These are phyloP conservation scores for Colletes latitarsis DNA, from an alignment of 1,140 invertebrate genomes.

Conservation along the genomic window DNA sequence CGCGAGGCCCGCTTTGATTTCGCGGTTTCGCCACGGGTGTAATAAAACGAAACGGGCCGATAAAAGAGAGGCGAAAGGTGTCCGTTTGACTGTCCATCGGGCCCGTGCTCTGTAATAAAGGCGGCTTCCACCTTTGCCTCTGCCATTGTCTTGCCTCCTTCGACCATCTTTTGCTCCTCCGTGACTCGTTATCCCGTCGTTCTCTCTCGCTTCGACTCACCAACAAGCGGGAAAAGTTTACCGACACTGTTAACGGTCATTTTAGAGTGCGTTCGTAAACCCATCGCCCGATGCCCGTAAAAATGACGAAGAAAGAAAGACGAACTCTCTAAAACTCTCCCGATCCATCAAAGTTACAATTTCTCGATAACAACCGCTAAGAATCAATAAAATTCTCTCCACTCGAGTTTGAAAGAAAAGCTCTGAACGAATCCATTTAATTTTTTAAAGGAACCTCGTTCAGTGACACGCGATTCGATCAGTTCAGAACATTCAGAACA, in stretches of 20 bases:
- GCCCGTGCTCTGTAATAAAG: conserved; percentile 70
- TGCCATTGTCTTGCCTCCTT: conserved; percentile 61
- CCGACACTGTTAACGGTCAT: conserved; percentile 60
- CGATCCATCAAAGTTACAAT: no score
- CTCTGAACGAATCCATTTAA: no score
- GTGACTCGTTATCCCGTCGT: conserved; percentile 61
- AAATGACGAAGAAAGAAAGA: conserved; percentile 34
- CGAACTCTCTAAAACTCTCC: no score
- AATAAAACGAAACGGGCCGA: conserved; percentile 69
- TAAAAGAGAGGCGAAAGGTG: conserved; percentile 68
- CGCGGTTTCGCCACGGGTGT: conserved; percentile 59
- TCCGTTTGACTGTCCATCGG: conserved; percentile 72
- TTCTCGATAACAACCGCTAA: no score
- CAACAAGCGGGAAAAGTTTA: conserved; percentile 44
- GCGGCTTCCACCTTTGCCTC: conserved; percentile 65
- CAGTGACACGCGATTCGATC: no score
- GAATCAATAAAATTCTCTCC: no score
- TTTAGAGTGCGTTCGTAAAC: conserved; percentile 54
- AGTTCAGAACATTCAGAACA: no score
- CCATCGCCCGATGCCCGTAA: conserved; percentile 37
- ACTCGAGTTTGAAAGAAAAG: no score
- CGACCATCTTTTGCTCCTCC: conserved; percentile 20
- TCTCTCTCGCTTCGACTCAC: conserved; percentile 30
- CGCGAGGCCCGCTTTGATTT: conserved; percentile 59
- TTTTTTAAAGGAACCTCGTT: no score